phyloP scores from a whole-genome alignment of 2,113 vertebrate genomes.

The Carettochelys insculpta region DNA sequence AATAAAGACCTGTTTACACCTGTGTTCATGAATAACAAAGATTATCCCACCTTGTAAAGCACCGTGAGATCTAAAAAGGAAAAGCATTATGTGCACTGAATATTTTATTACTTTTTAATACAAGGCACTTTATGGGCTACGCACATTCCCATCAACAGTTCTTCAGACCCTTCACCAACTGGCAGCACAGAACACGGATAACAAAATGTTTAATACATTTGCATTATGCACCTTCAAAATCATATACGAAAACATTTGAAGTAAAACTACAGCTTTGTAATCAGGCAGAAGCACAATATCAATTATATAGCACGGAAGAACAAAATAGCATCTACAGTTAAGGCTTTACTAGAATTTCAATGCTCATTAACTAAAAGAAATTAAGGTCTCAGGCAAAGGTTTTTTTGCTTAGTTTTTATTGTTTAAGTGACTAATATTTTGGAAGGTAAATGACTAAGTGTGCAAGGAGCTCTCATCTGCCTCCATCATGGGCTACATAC shows the following conservation, averaged over 20 bases:
- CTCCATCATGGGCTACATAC: neutral
- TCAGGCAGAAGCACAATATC: neutral
- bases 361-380: constrained; percentile 51
- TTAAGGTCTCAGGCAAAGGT: neutral
- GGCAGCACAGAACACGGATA: neutral
- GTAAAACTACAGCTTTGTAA: neutral
- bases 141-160: neutral
- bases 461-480: constrained; percentile 5
- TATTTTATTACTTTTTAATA: neutral
- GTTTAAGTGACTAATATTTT: constrained; percentile 24
- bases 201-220: neutral
- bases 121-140: neutral
- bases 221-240: neutral
- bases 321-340: neutral
- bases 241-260: constrained; percentile 33
- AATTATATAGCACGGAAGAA: constrained; percentile 15
- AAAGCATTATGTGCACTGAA: neutral
- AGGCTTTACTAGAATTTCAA: constrained; percentile 38
- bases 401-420: neutral
- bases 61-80: neutral
- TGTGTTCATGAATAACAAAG: neutral
- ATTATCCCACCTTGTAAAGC: neutral
- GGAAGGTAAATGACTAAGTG: constrained; percentile 29
- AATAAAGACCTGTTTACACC: neutral
- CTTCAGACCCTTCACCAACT: neutral